phyloP scores from a whole-genome alignment of 2,888 invertebrate species.

The Drosophila melanosoma region DNA sequence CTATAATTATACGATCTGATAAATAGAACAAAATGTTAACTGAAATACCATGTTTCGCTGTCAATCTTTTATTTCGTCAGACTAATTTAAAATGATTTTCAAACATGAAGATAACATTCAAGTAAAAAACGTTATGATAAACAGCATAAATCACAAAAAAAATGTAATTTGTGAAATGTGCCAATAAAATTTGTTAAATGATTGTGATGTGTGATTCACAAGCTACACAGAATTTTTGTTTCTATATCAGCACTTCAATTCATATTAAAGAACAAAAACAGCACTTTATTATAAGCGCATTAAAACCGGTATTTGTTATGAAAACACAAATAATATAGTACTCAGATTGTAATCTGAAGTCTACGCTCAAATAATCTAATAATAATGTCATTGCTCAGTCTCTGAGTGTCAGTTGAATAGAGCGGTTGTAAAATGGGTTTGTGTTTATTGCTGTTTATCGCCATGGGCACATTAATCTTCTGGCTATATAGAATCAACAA shows the following conservation, averaged over 20 bases:
- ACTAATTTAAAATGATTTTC: neutral
- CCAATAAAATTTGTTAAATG: neutral
- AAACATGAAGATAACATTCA: neutral
- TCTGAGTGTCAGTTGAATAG: neutral
- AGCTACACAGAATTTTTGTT: neutral
- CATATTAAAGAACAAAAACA: neutral
- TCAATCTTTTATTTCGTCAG: neutral
- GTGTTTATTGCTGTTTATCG: constrained; percentile 40
- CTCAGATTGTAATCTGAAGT: neutral
- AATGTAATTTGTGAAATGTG: neutral
- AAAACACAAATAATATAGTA: neutral
- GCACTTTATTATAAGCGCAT: neutral
- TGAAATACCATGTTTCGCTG: neutral
- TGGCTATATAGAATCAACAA: constrained; percentile 64
- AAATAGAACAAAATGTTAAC: neutral
- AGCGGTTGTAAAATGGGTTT: constrained; percentile 25
- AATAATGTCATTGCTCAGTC: constrained; percentile 7
- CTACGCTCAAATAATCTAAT: neutral
- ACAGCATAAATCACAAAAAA: no score
- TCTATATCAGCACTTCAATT: neutral
- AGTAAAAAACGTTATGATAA: neutral
- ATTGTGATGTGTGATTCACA: neutral
- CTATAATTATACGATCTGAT: neutral
- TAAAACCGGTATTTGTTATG: neutral
- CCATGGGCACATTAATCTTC: constrained; percentile 26